phyloP scores from a whole-genome alignment of 2,113 vertebrate genomes.

The Clarias batrachus region DNA sequence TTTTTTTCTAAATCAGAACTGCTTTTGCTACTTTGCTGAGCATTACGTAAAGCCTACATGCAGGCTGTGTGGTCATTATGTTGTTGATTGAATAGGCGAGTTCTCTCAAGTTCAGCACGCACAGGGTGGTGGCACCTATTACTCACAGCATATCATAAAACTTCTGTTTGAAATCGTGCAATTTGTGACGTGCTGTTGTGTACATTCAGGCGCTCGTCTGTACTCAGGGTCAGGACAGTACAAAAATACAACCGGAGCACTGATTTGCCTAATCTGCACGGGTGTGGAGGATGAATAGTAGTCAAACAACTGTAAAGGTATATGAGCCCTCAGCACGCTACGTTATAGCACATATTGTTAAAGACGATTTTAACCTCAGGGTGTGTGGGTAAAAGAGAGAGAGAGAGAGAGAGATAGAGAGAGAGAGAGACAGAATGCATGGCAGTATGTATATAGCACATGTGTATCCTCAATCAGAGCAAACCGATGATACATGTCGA shows the following conservation, averaged over 20 bases:
- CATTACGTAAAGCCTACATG: neutral
- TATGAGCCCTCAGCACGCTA: neutral
- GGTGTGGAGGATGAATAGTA: neutral
- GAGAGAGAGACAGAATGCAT: neutral
- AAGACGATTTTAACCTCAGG: neutral
- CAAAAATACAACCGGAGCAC: constrained; percentile 8
- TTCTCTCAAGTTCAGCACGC: constrained; percentile 15
- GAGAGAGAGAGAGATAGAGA: neutral
- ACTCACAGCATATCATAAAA: neutral
- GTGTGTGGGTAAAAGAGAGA: neutral
- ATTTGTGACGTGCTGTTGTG: neutral
- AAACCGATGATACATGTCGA: neutral
- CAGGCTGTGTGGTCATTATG: neutral
- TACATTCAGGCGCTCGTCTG: neutral
- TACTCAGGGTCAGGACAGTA: neutral
- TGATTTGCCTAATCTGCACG: constrained; percentile 21
- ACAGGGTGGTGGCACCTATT: constrained; percentile 18
- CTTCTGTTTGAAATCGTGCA: constrained; percentile 9
- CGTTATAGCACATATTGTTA: neutral
- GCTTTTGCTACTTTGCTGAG: neutral
- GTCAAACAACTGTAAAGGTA: constrained; percentile 9
- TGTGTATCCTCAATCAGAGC: neutral
- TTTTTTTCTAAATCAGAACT: too few species aligned
- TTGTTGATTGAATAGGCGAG: constrained; percentile 15
- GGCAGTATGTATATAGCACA: neutral